Evolutionary conservation across 2,797 vertebrate species (phyloP).

Genomic region (Lacerta bilineata): DNA sequence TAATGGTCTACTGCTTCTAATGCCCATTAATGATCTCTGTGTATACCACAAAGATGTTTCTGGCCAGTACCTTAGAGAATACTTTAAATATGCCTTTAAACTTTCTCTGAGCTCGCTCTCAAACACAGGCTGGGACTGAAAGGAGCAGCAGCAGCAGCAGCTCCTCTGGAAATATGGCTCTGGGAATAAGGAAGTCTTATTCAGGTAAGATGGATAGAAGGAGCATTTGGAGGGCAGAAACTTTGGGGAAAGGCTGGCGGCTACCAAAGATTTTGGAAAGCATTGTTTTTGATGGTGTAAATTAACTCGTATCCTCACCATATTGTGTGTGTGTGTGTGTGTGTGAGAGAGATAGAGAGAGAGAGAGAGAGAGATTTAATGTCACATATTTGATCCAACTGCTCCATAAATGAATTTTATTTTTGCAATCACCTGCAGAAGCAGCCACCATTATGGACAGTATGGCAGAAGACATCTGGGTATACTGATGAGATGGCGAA

Average conservation of each 20-base stretch:
- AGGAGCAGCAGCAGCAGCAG: slow-evolving; percentile 74
- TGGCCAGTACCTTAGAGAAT: slow-evolving; percentile 90
- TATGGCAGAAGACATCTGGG: neutral
- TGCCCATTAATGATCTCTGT: slow-evolving; percentile 97
- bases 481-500: slow-evolving; percentile 20
- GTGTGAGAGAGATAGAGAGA: too few relatives aligned
- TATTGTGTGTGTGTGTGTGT: neutral
- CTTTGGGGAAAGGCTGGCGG: slow-evolving; percentile 23
- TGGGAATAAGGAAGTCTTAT: slow-evolving; percentile 93
- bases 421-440: slow-evolving; percentile 19
- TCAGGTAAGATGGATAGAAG: slow-evolving; percentile 91
- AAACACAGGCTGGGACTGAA: slow-evolving; percentile 81
- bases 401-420: neutral
- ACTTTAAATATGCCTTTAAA: slow-evolving; percentile 93
- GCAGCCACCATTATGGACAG: neutral
- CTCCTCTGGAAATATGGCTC: slow-evolving; percentile 87
- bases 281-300: neutral
- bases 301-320: slow-evolving; percentile 15
- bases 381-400: slow-evolving; percentile 9
- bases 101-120: slow-evolving; percentile 87
- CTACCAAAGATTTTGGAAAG: slow-evolving; percentile 34
- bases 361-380: neutral
- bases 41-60: slow-evolving; percentile 89
- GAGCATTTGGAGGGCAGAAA: slow-evolving; percentile 51
- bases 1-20: slow-evolving; percentile 96